Conservation (phyloP, 2,888 invertebrate genomes). For the Tromatobia lineatoria region DNA sequence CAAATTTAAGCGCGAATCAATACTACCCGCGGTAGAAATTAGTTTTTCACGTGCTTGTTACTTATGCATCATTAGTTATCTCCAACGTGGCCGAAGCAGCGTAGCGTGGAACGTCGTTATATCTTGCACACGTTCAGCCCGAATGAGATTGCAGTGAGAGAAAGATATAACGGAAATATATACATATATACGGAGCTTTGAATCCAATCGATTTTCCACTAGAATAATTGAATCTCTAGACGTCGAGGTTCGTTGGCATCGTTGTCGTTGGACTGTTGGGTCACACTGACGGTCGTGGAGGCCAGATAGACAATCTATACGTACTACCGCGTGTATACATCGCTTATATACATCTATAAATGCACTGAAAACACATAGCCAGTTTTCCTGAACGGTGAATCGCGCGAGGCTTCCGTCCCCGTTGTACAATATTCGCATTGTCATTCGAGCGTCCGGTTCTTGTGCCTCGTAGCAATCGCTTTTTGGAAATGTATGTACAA, state of each 20-base stretch:
- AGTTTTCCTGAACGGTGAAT: neutral
- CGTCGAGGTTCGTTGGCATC: constrained; percentile 68
- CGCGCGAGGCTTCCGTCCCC: constrained; percentile 19
- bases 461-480: neutral
- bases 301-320: constrained; percentile 32
- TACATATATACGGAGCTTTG: neutral
- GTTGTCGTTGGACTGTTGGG: constrained; percentile 35
- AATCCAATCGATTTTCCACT: constrained; percentile 65
- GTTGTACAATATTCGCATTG: constrained; percentile 32
- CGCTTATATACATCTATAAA: neutral
- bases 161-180: neutral
- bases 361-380: neutral
- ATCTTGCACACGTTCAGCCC: constrained; percentile 29
- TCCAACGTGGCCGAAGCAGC: constrained; percentile 39
- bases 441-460: constrained; percentile 18
- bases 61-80: constrained; percentile 62
- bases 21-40: constrained; percentile 49
- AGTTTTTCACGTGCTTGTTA: constrained; percentile 48
- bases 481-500: neutral
- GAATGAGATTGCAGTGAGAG: constrained; percentile 15
- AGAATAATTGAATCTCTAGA: constrained; percentile 69
- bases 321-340: neutral
- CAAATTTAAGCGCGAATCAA: constrained; percentile 65
- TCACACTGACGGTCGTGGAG: constrained; percentile 39
- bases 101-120: constrained; percentile 40